Evolutionary conservation across 2,797 vertebrate species (phyloP).

Genomic region (Sebastes iracundus): DNA sequence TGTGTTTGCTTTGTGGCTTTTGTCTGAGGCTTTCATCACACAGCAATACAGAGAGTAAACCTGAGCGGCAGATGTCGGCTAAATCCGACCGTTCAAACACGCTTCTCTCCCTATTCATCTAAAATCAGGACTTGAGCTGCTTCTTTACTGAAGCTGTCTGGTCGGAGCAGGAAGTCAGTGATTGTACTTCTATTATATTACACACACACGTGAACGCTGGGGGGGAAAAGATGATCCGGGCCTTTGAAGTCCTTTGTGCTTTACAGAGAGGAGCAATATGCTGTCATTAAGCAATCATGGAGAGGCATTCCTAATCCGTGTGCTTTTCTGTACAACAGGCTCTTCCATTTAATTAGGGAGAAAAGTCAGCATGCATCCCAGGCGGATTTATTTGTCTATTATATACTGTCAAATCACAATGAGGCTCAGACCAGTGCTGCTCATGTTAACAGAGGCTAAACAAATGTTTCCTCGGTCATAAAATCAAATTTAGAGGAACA

Average conservation of each 20-base stretch:
- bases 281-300: constrained; percentile 53
- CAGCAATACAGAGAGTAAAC: constrained; percentile 85
- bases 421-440: neutral
- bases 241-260: constrained; percentile 68
- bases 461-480: neutral
- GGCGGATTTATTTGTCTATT: constrained; percentile 29
- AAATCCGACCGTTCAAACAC: constrained; percentile 95
- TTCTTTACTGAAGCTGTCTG: constrained; percentile 40
- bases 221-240: constrained; percentile 21
- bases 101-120: constrained; percentile 69
- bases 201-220: constrained; percentile 5
- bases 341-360: constrained; percentile 36
- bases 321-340: constrained; percentile 9
- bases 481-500: neutral
- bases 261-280: constrained; percentile 57
- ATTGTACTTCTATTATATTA: constrained; percentile 63
- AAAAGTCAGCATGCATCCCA: neutral
- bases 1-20: constrained; percentile 78
- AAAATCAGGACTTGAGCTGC: constrained; percentile 81
- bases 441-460: neutral
- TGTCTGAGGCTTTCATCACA: constrained; percentile 88
- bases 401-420: constrained; percentile 10
- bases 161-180: constrained; percentile 72
- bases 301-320: constrained; percentile 57
- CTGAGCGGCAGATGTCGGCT: constrained; percentile 87